A percentile compares a stretch with the other conserved stretches of the same genome.
These are phyloP conservation scores for Chironomus striatipennis DNA, from an alignment of 1,140 invertebrate genomes.

Conservation along the genomic window DNA sequence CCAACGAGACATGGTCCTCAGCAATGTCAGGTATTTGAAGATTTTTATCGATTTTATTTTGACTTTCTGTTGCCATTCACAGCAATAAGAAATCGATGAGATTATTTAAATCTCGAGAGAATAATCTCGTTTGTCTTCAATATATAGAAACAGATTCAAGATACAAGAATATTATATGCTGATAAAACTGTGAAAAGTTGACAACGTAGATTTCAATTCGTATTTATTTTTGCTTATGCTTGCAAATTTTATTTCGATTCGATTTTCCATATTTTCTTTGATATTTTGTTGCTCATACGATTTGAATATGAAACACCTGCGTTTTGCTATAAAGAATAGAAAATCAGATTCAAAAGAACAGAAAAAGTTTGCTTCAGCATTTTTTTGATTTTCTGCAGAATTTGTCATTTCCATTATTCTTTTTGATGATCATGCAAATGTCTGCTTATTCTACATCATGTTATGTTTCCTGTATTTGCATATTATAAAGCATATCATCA, in stretches of 20 bases:
- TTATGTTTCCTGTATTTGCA: too few species aligned
- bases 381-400: not conserved
- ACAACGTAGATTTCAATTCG: too few species aligned
- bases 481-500: too few species aligned
- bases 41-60: slow-evolving; percentile 32
- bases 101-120: too few species aligned
- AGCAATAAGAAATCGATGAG: too few species aligned
- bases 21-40: slow-evolving; percentile 57
- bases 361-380: not conserved
- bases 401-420: not conserved
- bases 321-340: slow-evolving; percentile 23
- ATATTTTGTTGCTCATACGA: not conserved
- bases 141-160: too few species aligned
- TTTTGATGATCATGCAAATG: not conserved
- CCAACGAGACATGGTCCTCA: slow-evolving; percentile 71
- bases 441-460: not conserved
- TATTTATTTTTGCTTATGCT: too few species aligned
- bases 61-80: slow-evolving; percentile 25
- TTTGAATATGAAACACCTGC: slow-evolving; percentile 18
- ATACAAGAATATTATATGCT: too few species aligned
- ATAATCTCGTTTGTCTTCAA: too few species aligned
- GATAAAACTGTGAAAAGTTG: too few species aligned
- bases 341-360: not conserved
- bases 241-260: not conserved
- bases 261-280: slow-evolving; percentile 24